Percentiles rank a stretch among this genome's conserved stretches.
Conservation (phyloP, 1,140 invertebrate genomes). For the Pomacea maculata region DNA sequence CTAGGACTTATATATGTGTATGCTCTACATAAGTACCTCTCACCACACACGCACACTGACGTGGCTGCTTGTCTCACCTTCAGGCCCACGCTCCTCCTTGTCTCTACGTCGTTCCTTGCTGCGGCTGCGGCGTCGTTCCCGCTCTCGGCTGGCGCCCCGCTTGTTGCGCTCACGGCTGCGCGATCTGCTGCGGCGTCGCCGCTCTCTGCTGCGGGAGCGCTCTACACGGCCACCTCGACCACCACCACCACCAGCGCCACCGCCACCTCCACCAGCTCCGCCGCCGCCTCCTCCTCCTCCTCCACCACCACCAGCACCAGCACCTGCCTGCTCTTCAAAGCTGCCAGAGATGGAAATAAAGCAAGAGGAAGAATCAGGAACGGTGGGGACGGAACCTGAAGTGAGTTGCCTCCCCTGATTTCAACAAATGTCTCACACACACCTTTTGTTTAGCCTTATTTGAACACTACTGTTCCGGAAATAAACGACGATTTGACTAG, state of each 20-base stretch:
- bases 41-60: neutral
- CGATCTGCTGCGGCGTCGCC: constrained; percentile 43
- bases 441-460: neutral
- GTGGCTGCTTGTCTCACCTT: constrained; percentile 35
- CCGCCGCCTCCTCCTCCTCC: constrained; percentile 34
- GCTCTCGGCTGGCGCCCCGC: constrained; percentile 61
- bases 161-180: constrained; percentile 56
- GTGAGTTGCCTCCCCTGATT: neutral
- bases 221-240: constrained; percentile 55
- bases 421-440: neutral
- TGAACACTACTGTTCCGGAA: no score
- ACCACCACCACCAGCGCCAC: constrained; percentile 39
- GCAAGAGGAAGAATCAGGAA: neutral
- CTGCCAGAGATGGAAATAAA: constrained; percentile 18
- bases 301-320: constrained; percentile 45
- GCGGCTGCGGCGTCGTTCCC: constrained; percentile 55
- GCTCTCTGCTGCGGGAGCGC: constrained; percentile 42
- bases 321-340: constrained; percentile 54
- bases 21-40: no score
- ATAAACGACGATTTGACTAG: no score
- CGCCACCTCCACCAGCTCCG: constrained; percentile 55
- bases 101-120: constrained; percentile 49
- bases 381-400: neutral
- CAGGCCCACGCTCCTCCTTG: constrained; percentile 48
- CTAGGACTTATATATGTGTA: no score